Conservation (phyloP, 2,888 invertebrate species). For the Pteria penguin region DNA sequence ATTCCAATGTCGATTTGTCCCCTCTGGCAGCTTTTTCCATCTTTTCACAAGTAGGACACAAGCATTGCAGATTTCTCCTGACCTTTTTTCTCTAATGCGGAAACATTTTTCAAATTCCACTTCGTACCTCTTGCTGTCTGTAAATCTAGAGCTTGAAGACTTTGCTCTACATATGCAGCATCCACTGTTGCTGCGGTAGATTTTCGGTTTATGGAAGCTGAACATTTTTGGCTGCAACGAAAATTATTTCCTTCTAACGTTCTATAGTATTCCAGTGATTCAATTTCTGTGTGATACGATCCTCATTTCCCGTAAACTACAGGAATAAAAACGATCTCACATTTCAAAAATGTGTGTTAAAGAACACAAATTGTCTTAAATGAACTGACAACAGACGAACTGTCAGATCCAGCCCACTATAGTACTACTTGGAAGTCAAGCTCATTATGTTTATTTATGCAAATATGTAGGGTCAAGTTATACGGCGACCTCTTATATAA, state of each 20-base stretch:
- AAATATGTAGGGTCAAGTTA: background rate
- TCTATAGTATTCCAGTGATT: no score
- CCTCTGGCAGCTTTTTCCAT: slow-evolving; percentile 81
- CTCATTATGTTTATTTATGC: slow-evolving; percentile 45
- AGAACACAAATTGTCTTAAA: no score
- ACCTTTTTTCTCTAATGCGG: slow-evolving; percentile 85
- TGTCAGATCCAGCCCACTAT: background rate
- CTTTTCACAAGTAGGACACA: slow-evolving; percentile 91
- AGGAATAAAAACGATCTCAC: no score
- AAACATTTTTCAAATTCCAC: slow-evolving; percentile 90
- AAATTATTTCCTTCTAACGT: no score
- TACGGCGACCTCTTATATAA: background rate
- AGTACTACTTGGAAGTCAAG: background rate
- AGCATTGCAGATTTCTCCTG: slow-evolving; percentile 92
- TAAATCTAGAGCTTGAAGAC: slow-evolving; percentile 90
- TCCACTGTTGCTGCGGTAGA: slow-evolving; percentile 86
- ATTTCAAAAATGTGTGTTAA: no score
- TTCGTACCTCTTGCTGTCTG: slow-evolving; percentile 91
- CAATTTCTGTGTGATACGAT: no score
- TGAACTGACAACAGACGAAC: no score
- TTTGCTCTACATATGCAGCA: slow-evolving; percentile 94
- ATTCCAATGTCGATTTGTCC: slow-evolving; percentile 75
- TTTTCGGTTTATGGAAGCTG: slow-evolving; percentile 92
- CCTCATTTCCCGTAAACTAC: no score
- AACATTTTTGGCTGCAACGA: slow-evolving; percentile 88